Percentiles rank a stretch among this genome's conserved stretches.
Conservation (phyloP, 2,797 vertebrate genomes). For the Thamnophis elegans region DNA sequence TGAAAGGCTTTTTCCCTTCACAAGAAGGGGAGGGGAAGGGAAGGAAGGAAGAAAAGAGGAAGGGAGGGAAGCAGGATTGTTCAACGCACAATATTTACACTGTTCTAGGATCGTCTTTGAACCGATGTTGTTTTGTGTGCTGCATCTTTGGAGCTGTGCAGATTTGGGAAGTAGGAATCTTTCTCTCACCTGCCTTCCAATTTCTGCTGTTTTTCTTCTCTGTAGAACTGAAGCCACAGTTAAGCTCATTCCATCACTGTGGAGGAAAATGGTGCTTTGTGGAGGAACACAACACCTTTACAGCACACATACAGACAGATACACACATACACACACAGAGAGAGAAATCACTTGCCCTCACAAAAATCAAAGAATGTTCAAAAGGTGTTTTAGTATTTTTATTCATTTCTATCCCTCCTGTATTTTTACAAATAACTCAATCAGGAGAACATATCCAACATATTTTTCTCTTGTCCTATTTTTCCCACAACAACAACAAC, state of each 20-base stretch:
- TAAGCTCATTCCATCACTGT: neutral
- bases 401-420: neutral
- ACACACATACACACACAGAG: too few species aligned
- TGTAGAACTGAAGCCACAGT: neutral
- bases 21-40: neutral
- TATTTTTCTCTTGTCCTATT: neutral
- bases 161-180: neutral
- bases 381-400: neutral
- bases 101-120: neutral
- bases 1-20: conserved; percentile 23
- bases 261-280: neutral
- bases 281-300: neutral
- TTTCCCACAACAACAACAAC: neutral
- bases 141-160: neutral
- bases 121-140: neutral
- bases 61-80: neutral
- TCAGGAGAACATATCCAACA: neutral
- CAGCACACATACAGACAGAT: neutral
- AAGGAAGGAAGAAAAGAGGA: neutral
- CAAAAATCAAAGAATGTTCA: too few species aligned
- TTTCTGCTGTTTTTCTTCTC: neutral
- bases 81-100: neutral
- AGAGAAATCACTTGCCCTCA: too few species aligned
- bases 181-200: neutral
- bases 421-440: neutral